Conservation (phyloP, 2,888 invertebrate genomes). For the Morinoia aosen region DNA sequence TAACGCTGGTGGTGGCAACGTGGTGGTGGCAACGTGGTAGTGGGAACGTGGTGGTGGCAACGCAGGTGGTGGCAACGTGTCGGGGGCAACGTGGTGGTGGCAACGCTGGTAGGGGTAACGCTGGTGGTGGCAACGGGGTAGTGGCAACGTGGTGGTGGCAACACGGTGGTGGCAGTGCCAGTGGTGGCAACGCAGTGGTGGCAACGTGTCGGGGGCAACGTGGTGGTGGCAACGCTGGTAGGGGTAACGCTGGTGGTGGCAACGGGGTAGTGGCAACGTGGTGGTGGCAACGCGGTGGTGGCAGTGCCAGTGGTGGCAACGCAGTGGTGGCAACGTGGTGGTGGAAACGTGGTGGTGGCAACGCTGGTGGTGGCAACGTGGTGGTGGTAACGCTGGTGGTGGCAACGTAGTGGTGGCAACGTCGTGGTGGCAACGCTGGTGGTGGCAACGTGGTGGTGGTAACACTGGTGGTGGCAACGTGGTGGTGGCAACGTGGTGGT, state of each 20-base stretch:
- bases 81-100: background rate
- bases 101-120: background rate
- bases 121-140: no score
- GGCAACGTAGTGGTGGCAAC: background rate
- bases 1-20: background rate
- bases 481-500: background rate
- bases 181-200: background rate
- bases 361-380: background rate
- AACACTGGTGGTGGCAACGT: background rate
- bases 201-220: background rate
- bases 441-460: background rate
- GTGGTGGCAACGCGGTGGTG: no score
- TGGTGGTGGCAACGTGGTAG: no score
- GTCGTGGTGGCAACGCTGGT: background rate
- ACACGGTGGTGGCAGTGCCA: no score
- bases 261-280: no score
- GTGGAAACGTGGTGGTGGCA: no score
- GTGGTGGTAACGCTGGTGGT: background rate
- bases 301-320: background rate
- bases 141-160: no score
- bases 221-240: background rate
- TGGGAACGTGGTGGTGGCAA: no score
- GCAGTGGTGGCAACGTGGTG: no score
- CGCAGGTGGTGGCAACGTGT: background rate
- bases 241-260: no score